Base-by-base conservation (phyloP, 2,113 vertebrate genomes). In the Microcebus lehilahytsara region DNA sequence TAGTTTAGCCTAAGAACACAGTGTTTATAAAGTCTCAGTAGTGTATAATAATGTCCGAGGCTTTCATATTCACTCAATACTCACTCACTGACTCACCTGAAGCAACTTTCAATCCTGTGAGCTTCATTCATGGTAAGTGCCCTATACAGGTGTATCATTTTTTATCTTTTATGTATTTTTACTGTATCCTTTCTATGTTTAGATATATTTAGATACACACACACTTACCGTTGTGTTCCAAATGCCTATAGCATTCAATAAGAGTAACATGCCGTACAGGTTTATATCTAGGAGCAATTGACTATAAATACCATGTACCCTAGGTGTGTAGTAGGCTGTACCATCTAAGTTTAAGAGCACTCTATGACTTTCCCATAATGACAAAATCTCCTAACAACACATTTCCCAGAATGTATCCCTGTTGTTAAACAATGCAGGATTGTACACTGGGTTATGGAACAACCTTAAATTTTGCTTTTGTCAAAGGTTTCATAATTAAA, bases 401-500 rank as follows among this genome's bases (percentile, higher is more conserved):
- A 77, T 27, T 77, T 77, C 74, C 42, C 71, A 74, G 71, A 46
- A 74, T 13, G 25, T 27, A 74, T 74, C 40, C 27, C 42, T 40
- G 49, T 32, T 77, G 74, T 49, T 77, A 77, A 77, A 46, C 16
- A 5, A 77, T 32, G 46, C 27, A 32, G 46, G 8, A 77, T 42
- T 49, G 2, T 77, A 77, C 16, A 16, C 6, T 56, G 40, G 23
- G 5, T 78, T 95, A 85, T 42, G 2, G 13, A 67, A 91, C 30
- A 67, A 80, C 2, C 19, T 81, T 69, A 53, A 74, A 17, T 89
- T 89, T 4, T 42, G 37, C 16, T 85, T 17, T 75, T 42, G 25
- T 87, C 32, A 93, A 83, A 93, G 19, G 6, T 78, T 74, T 96
- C 51, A 58, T 25, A 89, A 89, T n/a, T 53, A 79, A 34, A 89